Conservation (phyloP, 2,113 vertebrate species). For the Herpailurus yagouaroundi region DNA sequence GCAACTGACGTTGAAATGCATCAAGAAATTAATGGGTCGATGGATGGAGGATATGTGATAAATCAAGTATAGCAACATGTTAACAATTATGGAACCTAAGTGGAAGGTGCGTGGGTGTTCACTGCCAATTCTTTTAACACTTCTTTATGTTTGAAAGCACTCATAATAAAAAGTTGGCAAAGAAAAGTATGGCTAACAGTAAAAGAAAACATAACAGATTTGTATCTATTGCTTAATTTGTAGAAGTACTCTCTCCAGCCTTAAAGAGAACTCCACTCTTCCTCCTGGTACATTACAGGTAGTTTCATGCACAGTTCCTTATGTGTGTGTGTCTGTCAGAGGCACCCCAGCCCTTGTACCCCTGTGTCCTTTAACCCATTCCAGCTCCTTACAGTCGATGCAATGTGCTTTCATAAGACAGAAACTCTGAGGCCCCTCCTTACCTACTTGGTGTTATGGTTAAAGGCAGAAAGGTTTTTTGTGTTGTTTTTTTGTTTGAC, state of each 20-base stretch:
- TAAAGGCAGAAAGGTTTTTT: background rate
- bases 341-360: too few species aligned
- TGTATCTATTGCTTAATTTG: background rate
- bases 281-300: background rate
- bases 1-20: background rate
- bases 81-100: background rate
- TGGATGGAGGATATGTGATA: too few species aligned
- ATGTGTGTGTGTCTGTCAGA: background rate
- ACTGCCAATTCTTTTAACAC: background rate
- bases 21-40: background rate
- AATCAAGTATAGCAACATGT: too few species aligned
- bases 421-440: background rate
- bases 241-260: background rate
- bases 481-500: background rate
- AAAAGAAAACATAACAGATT: background rate
- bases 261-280: background rate
- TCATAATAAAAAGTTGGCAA: background rate
- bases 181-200: background rate
- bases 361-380: background rate
- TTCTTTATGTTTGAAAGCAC: background rate
- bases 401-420: background rate
- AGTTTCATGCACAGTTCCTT: background rate
- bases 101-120: background rate
- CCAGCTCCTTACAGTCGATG: accelerated
- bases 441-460: accelerated